Evolutionary conservation across 2,797 vertebrate species (phyloP), one percentile per base, ranked within the genome.

Genomic region (Poeciliopsis presidionis): DNA sequence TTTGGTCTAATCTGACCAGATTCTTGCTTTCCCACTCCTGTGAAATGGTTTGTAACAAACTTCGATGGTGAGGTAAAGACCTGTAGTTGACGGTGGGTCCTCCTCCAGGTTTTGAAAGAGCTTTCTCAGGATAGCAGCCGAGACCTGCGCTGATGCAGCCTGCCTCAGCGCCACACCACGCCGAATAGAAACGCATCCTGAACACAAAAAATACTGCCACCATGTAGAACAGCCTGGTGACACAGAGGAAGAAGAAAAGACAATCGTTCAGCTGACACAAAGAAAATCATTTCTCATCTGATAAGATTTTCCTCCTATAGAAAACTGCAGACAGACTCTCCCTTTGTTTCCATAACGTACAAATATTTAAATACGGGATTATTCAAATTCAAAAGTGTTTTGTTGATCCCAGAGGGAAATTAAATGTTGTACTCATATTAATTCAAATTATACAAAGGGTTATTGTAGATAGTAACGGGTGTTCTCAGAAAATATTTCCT

Each of bases 181-280:
- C 97, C 0, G 96, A 96, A 53, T 97, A 98, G 94, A 98, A 98
- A 81, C 97, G 96, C 97, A 98, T 97, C 86, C 97, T 92, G 79
- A 98, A 98, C 84, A 97, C 95, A 74, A 98, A 97, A 94, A 98
- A 98, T 74, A 97, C 89, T 0, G 93, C 96, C 0, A 95, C 84
- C 97, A 98, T 98, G 94, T 98, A 98, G 95, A 97, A 96, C 61
- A 97, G 89, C 90, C 97, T 97, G 87, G 81, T 30, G 43, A 51
- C 0, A 7, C 30, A 79, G 33, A 75, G 7, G 33, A n/a, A 61
- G 47, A 74, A 18, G n/a, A 65, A 45, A 65, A 14, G 1, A 1
- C 20, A 22, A 8, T 51, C 1, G 7, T 51, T 51, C 55, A 18
- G 61, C 7, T 9, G 61, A 63, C 1, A 41, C 36, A 67, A 67